Base-by-base conservation (phyloP, 2,888 invertebrate species). In the Calliopum simillimum region DNA sequence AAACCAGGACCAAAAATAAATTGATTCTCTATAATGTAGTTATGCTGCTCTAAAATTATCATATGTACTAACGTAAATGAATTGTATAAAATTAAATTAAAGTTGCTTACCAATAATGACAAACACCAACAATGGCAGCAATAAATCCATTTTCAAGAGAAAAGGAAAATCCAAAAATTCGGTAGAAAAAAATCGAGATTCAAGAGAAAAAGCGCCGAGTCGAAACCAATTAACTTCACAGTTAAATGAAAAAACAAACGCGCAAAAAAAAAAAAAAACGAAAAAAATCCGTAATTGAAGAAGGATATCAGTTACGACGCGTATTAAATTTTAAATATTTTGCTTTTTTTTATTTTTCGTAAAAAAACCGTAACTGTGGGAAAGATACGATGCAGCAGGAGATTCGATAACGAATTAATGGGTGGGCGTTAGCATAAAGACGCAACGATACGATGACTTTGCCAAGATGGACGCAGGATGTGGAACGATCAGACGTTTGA, bases 371-470 rank as follows among this genome's bases (percentile, higher is more conserved):
- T n/a, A 58, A 41, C 41, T 33, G 16, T 11, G 11, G 51, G 4
- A 41, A 19, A 59, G 8, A n/a, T 13, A 6, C 8, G 33, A 33
- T 33, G 16, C 59, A 19, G 1, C 14, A 33, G 12, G 13, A 56
- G 33, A 61, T 61, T 61, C 61, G 61, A 61, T 61, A 61, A 61
- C n/a, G 23, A 61, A 61, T 61, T 61, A 61, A 61, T 61, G 61
- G 61, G 16, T 46, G 33, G 23, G 61, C 21, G 33, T 33, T 33
- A 8, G 33, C 33, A 8, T 33, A 33, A 33, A 33, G 33, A 33
- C 33, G 33, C 33, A 8, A 6, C 33, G 44, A 44, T 44, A 59
- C 59, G 44, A 6, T 33, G 33, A 33, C 33, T 33, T 8, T 33
- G 33, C 8, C 61, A 46, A 44, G 14, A 23, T 46, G 14, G 46